Conservation (phyloP, 2,797 vertebrate species). For the Gallinago nigripennis region DNA sequence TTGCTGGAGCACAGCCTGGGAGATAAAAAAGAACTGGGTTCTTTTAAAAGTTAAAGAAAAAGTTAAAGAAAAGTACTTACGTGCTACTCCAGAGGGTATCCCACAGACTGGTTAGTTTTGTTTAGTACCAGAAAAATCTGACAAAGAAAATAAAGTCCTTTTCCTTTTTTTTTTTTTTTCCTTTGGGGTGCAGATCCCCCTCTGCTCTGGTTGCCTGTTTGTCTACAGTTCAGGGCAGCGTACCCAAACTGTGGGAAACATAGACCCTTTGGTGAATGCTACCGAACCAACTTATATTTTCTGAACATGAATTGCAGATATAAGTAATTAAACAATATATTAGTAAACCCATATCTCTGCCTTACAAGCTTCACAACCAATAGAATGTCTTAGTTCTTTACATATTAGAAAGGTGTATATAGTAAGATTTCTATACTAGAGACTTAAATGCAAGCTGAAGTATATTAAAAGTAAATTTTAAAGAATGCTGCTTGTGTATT, state of each 20-base stretch:
- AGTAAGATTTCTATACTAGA: not conserved
- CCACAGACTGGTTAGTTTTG: not conserved
- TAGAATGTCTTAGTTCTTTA: not conserved
- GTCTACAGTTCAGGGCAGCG: not conserved
- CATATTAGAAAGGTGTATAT: not conserved
- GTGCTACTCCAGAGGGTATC: not conserved
- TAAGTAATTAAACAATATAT: not conserved
- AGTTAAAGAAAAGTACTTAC: not conserved
- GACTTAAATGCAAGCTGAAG: not conserved
- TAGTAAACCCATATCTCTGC: not conserved
- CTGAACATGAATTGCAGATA: not conserved
- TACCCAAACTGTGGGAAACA: not conserved
- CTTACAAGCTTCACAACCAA: not conserved
- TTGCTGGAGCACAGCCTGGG: not conserved
- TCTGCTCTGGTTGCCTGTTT: not conserved
- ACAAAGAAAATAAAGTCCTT: not conserved
- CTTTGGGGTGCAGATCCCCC: not conserved
- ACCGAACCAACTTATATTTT: not conserved
- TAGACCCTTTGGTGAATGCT: not conserved
- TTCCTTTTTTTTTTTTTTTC: not conserved
- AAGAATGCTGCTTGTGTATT: not conserved
- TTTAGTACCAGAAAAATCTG: not conserved
- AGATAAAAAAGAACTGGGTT: not conserved
- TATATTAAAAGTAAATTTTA: not conserved
- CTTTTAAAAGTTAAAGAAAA: no score